Evolutionary conservation across 2,888 invertebrate genomes (phyloP), one percentile per base, ranked within the genome.

Genomic region (Scaptomyza polygonia): DNA sequence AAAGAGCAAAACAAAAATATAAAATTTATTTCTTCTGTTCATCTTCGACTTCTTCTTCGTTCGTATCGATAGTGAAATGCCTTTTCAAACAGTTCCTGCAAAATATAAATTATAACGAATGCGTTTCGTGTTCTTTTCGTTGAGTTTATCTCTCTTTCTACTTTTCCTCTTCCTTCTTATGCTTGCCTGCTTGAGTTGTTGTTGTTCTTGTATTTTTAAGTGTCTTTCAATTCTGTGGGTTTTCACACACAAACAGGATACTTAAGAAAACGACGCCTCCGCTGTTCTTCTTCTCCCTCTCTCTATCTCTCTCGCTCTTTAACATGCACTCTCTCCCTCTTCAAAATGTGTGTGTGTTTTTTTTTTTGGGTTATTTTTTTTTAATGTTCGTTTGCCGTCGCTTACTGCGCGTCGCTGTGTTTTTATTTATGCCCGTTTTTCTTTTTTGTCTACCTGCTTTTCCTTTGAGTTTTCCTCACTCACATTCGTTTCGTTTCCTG

Each of bases 401-500:
- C 44, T 21, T 21, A 21, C 21, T 21, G 21, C 21, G 21, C 25
- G 55, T 69, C 52, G 56, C 54, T 54, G 53, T 59, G 48, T 73
- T 67, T 67, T 66, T 68, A 65, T 76, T 77, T 77, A 55, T 72
- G 77, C 54, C 49, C 52, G 34, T n/a, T 34, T 53, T 42, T 44
- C 27, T 29, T 56, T 44, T 14, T 44, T 40, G 45, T 71, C 77
- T 73, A 73, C 73, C 78, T 73, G 74, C 61, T 82, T 71, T 82
- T 54, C 86, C 72, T 82, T 82, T 88, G 84, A 83, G 86, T 88
- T 85, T 69, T 86, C 58, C 77, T 67, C 21, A 86, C n/a, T n/a
- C 83, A 86, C 83, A 86, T 79, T 88, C 71, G 68, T 80, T 82
- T 88, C 83, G 88, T 82, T 82, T 82, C 82, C 86, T 78, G 73